phyloP scores from a whole-genome alignment of 2,888 invertebrate genomes.

The Tetranychus truncatus region DNA sequence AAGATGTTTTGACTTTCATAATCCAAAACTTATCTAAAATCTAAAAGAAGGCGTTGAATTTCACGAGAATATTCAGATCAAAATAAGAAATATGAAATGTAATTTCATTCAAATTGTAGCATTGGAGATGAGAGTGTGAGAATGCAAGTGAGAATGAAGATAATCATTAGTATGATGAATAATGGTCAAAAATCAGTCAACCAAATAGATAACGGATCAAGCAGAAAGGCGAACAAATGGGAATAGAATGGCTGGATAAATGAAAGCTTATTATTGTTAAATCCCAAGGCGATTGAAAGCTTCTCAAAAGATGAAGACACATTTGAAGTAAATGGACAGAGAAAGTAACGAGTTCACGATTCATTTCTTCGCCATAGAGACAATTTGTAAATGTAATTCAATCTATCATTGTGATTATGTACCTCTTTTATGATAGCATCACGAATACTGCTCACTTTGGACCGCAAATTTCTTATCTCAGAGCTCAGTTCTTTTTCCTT shows the following conservation, averaged over 20 bases:
- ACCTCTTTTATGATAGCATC: slow-evolving; percentile 63
- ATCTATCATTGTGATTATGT: too few species aligned
- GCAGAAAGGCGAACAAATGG: background rate
- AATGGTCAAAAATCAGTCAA: background rate
- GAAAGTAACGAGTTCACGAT: too few species aligned
- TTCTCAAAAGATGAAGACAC: background rate
- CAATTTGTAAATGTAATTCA: too few species aligned
- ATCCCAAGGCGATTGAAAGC: background rate
- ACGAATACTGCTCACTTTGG: slow-evolving; percentile 55
- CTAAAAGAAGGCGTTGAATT: background rate
- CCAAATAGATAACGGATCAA: background rate
- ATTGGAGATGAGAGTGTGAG: too few species aligned
- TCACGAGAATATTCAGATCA: background rate
- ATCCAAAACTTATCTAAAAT: slow-evolving; percentile 17
- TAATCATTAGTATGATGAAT: too few species aligned
- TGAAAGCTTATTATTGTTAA: background rate
- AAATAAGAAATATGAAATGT: background rate
- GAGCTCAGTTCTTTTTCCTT: slow-evolving; percentile 21
- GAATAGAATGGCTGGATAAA: background rate
- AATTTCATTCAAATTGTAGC: background rate
- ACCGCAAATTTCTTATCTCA: slow-evolving; percentile 36
- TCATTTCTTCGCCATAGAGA: too few species aligned
- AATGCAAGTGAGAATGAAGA: too few species aligned
- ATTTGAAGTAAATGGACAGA: too few species aligned
- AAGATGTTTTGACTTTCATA: background rate